Evolutionary conservation across 1,140 invertebrate genomes (phyloP), one percentile per base, ranked within the genome.

Genomic region (Hylaeus volcanicus): DNA sequence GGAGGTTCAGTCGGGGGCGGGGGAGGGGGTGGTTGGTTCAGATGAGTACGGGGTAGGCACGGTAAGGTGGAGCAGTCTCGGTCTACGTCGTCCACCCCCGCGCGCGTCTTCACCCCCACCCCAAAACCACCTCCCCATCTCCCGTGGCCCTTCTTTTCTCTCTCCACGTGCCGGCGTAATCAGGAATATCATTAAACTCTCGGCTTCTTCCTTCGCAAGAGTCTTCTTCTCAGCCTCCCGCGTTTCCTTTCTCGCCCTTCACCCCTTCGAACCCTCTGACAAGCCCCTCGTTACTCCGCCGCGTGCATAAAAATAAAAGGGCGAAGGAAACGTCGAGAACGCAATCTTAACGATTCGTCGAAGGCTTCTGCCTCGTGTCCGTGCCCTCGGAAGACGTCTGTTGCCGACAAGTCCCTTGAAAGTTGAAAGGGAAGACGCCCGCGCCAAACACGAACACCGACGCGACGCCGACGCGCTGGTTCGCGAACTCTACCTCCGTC

Each of bases 181-280:
- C 91, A 93, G 92, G 91, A 93, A 93, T 93, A 93, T 93, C 91
- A 93, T 93, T 93, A 93, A 93, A 92, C 91, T 92, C 91, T 92
- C 89, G 89, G 88, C 88, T 91, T 90, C 89, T 84, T 84, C 85
- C 72, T 78, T 87, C 82, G 85, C 82, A 79, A 84, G 82, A 88
- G 73, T 80, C 86, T 85, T 86, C 78, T 61, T 55, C 70, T 75
- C 82, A 65, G 71, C 70, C 61, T 56, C 70, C 63, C 76, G 53
- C n/a, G 58, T 58, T 69, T 14, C 53, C 69, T 66, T 65, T 70
- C 85, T 82, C 66, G 61, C 81, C 70, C 37, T 43, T 79, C 43
- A 63, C 65, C 60, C 74, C 68, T 65, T 74, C 77, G 55, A 26
- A 12, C 55, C 0, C 84, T 60, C 73, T 65, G 81, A 80, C 81